A percentile compares a stretch with the other conserved stretches of the same genome.
Evolutionary conservation across 1,140 invertebrate genomes (phyloP).

Genomic region (Zaprionus gabonicus): DNA sequence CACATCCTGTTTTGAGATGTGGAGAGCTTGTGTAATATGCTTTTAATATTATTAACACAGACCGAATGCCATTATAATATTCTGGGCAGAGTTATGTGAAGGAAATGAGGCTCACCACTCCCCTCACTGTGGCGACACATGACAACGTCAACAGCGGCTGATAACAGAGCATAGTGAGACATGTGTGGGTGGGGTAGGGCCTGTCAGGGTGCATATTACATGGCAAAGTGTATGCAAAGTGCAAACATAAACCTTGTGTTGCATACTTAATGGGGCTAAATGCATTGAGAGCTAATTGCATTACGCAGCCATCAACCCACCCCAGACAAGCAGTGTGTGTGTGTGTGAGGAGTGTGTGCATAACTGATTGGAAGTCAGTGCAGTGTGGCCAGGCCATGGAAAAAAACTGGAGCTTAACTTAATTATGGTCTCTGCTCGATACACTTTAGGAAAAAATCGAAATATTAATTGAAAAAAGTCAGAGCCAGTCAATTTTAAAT

Average conservation of each 20-base stretch:
- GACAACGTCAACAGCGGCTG: conserved; percentile 1
- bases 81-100: background rate
- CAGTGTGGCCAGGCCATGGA: conserved; percentile 16
- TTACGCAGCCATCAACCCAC: conserved; percentile 30
- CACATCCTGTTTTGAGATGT: background rate
- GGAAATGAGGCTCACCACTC: background rate
- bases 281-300: conserved; percentile 75
- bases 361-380: conserved; percentile 5
- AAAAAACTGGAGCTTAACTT: conserved; percentile 17
- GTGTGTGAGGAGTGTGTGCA: conserved; percentile 21
- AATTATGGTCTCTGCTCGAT: conserved; percentile 32
- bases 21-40: conserved; percentile 56
- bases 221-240: conserved; percentile 77
- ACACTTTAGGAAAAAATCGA: background rate
- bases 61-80: conserved; percentile 45
- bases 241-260: conserved; percentile 76
- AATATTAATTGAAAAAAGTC: background rate
- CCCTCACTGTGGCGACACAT: background rate
- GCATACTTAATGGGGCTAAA: conserved; percentile 79
- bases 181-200: background rate
- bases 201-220: conserved; percentile 45
- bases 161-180: conserved; percentile 6
- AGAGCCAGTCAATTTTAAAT: background rate
- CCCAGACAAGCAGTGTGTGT: conserved; percentile 19
- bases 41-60: conserved; percentile 72